Evolutionary conservation across 2,113 vertebrate genomes (phyloP).

Genomic region (Alosa alosa): DNA sequence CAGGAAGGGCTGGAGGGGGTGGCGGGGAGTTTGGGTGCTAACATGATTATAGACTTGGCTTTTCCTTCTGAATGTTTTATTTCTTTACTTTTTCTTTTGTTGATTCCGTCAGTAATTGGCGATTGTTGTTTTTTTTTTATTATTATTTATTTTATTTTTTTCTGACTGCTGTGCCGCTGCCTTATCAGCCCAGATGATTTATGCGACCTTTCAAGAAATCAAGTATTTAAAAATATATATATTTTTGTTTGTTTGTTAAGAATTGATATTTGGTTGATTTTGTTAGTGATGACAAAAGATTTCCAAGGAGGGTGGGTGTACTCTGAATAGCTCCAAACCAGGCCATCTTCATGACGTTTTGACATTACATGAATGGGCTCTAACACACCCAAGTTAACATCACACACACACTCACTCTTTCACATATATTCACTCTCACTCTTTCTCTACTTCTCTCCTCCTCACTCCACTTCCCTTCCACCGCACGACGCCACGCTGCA

Average conservation of each 20-base stretch:
- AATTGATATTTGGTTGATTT: neutral
- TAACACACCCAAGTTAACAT: neutral
- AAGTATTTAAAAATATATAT: neutral
- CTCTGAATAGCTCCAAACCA: neutral
- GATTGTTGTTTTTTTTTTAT: constrained; percentile 50
- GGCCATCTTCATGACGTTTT: neutral
- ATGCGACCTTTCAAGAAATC: neutral
- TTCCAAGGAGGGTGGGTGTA: neutral
- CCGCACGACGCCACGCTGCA: too few species aligned
- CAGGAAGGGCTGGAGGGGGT: constrained; percentile 63
- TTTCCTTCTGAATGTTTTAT: constrained; percentile 34
- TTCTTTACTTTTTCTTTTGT: constrained; percentile 48
- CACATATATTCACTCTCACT: neutral
- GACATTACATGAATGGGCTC: neutral
- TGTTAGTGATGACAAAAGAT: neutral
- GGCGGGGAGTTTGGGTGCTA: constrained; percentile 60
- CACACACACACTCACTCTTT: neutral
- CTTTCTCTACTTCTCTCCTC: too few species aligned
- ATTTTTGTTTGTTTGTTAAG: constrained; percentile 25
- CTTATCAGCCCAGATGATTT: constrained; percentile 1
- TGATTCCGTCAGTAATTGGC: constrained; percentile 48
- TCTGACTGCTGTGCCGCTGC: neutral
- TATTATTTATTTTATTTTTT: constrained; percentile 60
- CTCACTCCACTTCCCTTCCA: too few species aligned
- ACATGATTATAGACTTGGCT: constrained; percentile 76